phyloP scores from a whole-genome alignment of 2,888 invertebrate genomes.

The Pyrocoelia pectoralis region DNA sequence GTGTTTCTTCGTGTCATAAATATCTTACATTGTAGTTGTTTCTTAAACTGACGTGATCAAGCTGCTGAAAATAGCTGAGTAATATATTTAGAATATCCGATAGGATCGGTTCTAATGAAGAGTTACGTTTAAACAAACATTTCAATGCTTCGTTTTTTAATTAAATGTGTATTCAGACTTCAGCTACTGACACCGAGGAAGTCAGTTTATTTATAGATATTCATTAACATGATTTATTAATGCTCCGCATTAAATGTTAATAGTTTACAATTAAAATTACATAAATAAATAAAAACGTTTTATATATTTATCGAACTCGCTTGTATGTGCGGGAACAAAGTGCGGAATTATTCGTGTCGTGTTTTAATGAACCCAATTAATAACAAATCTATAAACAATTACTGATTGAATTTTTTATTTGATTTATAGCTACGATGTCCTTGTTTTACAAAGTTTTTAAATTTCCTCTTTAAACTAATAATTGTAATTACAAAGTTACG shows the following conservation, averaged over 20 bases:
- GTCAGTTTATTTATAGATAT: conserved; percentile 8
- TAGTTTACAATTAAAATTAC: not conserved
- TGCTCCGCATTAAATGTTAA: not conserved
- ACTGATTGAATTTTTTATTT: conserved; percentile 22
- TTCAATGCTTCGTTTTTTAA: not conserved
- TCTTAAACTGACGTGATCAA: conserved; percentile 13
- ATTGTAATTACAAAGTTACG: conserved; percentile 20
- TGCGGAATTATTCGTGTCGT: conserved; percentile 17
- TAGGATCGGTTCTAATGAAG: conserved; percentile 1
- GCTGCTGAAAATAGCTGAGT: not conserved
- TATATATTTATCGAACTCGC: not conserved
- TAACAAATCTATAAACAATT: conserved; percentile 28
- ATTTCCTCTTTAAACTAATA: not conserved
- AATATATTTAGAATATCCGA: conserved; percentile 11
- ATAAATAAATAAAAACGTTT: conserved; percentile 1
- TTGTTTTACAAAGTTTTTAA: not conserved
- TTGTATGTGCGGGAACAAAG: conserved; percentile 6
- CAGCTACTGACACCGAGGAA: not conserved
- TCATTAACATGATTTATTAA: conserved; percentile 5
- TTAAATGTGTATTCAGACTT: not conserved
- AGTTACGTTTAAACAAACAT: conserved; percentile 8
- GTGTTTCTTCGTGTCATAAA: not conserved
- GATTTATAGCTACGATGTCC: conserved; percentile 19
- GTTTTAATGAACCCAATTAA: conserved; percentile 35
- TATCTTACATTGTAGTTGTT: conserved; percentile 3